phyloP scores from a whole-genome alignment of 2,797 vertebrate species.

The Hydrolagus colliei region DNA sequence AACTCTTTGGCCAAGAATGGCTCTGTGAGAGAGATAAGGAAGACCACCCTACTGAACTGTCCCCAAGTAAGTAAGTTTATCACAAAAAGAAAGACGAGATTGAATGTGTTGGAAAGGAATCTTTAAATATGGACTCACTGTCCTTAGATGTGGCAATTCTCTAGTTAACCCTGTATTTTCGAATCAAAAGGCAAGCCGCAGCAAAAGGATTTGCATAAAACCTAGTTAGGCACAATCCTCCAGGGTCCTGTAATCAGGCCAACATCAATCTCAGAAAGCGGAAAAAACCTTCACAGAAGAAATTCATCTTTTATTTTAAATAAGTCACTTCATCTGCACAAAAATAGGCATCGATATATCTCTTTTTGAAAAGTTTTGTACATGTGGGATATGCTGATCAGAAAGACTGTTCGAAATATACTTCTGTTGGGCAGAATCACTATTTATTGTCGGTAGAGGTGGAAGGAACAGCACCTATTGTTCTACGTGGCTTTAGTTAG shows the following conservation, averaged over 20 bases:
- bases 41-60: no score
- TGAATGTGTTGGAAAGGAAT: background rate
- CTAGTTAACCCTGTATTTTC: background rate
- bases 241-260: background rate
- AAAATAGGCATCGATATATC: conserved; percentile 7
- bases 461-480: no score
- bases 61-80: no score
- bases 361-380: background rate
- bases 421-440: no score
- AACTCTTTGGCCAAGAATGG: no score
- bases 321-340: conserved; percentile 4
- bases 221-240: background rate
- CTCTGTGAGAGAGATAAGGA: no score
- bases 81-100: no score
- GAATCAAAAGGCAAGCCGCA: background rate
- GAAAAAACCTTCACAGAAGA: background rate
- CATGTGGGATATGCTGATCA: background rate
- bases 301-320: conserved; percentile 6
- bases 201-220: background rate
- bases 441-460: no score
- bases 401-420: no score
- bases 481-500: no score
- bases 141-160: conserved; percentile 1
- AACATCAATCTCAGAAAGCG: background rate
- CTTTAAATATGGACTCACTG: background rate